Evolutionary conservation across 1,140 invertebrate species (phyloP).

Genomic region (Nomia melanderi): DNA sequence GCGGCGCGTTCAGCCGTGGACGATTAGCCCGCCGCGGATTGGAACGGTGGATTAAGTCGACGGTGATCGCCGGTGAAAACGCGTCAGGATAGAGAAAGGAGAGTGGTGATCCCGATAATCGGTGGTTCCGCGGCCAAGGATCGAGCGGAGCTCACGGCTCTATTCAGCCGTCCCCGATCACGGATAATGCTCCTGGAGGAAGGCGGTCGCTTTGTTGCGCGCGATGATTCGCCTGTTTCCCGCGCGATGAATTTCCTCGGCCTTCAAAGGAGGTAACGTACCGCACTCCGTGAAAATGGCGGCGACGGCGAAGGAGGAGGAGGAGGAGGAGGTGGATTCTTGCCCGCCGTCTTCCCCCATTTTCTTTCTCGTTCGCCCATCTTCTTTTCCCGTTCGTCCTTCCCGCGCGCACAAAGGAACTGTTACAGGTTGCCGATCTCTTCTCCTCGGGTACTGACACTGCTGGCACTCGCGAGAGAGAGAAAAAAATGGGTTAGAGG

Average conservation of each 20-base stretch:
- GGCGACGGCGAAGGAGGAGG: slow-evolving; percentile 15
- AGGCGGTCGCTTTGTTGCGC: slow-evolving; percentile 21
- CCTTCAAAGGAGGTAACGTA: slow-evolving; percentile 49
- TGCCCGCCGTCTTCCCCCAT: no score
- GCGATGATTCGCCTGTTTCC: slow-evolving; percentile 38
- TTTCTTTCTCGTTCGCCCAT: not conserved
- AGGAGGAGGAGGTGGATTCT: no score
- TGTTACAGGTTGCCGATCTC: slow-evolving; percentile 10
- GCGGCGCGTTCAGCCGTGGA: no score
- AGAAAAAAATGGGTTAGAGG: not conserved
- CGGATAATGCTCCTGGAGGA: slow-evolving; percentile 22
- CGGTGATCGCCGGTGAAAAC: no score
- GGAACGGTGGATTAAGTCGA: no score
- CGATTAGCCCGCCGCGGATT: no score
- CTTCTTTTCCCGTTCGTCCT: not conserved
- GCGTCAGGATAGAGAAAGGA: no score
- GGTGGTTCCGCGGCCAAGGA: not conserved
- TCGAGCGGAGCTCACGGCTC: not conserved
- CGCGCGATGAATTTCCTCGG: slow-evolving; percentile 26
- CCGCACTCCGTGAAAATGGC: not conserved
- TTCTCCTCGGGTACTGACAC: slow-evolving; percentile 24
- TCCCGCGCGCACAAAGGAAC: not conserved
- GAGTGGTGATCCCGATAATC: not conserved
- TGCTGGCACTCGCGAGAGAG: slow-evolving; percentile 31
- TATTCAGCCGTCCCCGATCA: slow-evolving; percentile 10